Evolutionary conservation across 2,797 vertebrate genomes (phyloP), one percentile per base, ranked within the genome.

Genomic region (Enteromius fasciolatus): DNA sequence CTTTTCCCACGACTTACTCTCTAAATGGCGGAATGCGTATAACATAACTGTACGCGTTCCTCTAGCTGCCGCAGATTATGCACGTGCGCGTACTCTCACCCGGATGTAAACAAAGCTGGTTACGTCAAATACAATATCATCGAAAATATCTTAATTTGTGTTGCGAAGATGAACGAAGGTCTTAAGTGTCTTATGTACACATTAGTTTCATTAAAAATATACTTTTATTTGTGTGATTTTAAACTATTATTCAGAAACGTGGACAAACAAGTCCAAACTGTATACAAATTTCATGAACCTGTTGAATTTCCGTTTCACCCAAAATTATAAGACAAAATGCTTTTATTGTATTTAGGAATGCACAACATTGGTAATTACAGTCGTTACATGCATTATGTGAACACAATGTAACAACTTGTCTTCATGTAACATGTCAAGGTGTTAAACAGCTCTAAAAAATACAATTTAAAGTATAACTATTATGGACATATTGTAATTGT

Each of bases 391-490:
- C 80, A 82, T 82, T 64, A 64, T 52, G 59, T 75, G 69, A 81
- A 64, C 31, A 82, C 72, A 72, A 25, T 73, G 79, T 63, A 81
- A 81, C 68, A 81, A 81, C 54, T 17, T 61, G 25, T 72, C 39
- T 69, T 59, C 52, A 15, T 66, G 80, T 75, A 81, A 80, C 54
- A 33, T 20, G 4, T 59, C 44, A 31, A 33, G 31, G 80, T 76
- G 70, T 82, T 82, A 67, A 75, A 83, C 66, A 79, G 50, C 20
- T 79, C 76, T 54, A 54, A 82, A 59, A 83, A 67, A 76, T 54
- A 66, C 48, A 3, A 39, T 64, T 66, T 50, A 36, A 46, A 72
- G 61, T 48, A 50, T n/a, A 81, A 28, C 61, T 76, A 41, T 75
- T 39, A 31, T 41, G 63, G n/a, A 63, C 57, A 66, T 41, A 61